Conservation (phyloP, 2,113 vertebrate genomes). For the Zosterops lateralis region DNA sequence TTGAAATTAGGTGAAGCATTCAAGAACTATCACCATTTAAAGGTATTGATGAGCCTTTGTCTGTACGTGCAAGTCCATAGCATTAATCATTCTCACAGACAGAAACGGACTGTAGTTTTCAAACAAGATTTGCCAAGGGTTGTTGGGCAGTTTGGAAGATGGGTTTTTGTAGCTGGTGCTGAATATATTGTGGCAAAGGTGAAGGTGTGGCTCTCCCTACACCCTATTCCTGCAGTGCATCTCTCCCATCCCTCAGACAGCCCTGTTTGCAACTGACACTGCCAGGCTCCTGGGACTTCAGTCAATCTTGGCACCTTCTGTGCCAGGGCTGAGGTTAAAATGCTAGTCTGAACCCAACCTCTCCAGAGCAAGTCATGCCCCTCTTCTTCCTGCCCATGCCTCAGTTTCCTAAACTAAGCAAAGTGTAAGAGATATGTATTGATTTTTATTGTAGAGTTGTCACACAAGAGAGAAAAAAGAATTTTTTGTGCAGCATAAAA, state of each 20-base stretch:
- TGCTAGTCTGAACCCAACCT: neutral
- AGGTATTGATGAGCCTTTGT: slow-evolving; percentile 22
- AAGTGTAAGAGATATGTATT: neutral
- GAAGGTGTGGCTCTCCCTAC: neutral
- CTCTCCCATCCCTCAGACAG: too few relatives aligned
- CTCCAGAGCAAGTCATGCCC: neutral
- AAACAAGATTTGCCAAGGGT: neutral
- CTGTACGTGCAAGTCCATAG: neutral
- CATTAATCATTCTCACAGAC: slow-evolving; percentile 26
- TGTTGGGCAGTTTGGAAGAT: neutral
- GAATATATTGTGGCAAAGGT: neutral
- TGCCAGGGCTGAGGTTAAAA: neutral
- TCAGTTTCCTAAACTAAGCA: neutral
- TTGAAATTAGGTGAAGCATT: slow-evolving; percentile 48
- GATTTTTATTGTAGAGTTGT: neutral
- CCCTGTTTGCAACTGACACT: neutral
- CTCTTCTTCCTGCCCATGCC: neutral
- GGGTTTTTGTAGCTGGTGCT: neutral
- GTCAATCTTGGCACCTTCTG: neutral
- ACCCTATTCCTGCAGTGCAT: accelerated
- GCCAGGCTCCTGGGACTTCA: neutral
- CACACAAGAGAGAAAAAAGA: neutral
- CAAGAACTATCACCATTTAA: neutral
- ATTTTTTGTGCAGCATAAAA: neutral
- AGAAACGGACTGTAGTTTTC: neutral